These are phyloP conservation scores for Stylophora pistillata DNA, from an alignment of 64 coral and sea anemone genomes.

Conservation along the genomic window DNA sequence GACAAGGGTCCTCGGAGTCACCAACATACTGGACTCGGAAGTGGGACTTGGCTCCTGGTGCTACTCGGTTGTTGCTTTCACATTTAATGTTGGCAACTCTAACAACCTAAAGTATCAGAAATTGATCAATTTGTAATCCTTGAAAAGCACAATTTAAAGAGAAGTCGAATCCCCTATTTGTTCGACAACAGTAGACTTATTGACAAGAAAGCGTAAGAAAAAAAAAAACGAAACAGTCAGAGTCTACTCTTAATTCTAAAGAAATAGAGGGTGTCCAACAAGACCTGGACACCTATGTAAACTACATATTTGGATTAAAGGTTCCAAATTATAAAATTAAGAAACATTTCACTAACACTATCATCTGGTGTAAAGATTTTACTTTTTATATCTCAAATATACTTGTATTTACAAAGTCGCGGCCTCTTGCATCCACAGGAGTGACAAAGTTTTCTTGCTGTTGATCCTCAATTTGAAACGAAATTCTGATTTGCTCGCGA, in stretches of 20 bases:
- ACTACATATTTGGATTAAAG: no score
- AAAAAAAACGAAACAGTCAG: no score
- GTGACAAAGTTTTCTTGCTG: background rate
- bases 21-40: background rate
- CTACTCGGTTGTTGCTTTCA: constrained; percentile 8
- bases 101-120: background rate
- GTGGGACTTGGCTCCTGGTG: background rate
- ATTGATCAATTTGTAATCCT: background rate
- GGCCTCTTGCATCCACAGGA: background rate
- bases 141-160: background rate
- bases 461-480: constrained; percentile 9
- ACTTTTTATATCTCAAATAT: background rate
- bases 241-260: no score
- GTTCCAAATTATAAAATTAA: background rate
- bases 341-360: background rate
- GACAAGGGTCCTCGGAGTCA: background rate
- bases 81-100: background rate
- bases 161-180: background rate
- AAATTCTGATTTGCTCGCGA: background rate
- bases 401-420: constrained; percentile 20
- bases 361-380: background rate
- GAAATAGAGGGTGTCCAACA: no score
- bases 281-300: no score
- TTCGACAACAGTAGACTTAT: no score
- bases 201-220: no score